These are phyloP conservation scores for Andricus quercusramuli DNA, from an alignment of 2,888 invertebrate genomes.

Conservation along the genomic window DNA sequence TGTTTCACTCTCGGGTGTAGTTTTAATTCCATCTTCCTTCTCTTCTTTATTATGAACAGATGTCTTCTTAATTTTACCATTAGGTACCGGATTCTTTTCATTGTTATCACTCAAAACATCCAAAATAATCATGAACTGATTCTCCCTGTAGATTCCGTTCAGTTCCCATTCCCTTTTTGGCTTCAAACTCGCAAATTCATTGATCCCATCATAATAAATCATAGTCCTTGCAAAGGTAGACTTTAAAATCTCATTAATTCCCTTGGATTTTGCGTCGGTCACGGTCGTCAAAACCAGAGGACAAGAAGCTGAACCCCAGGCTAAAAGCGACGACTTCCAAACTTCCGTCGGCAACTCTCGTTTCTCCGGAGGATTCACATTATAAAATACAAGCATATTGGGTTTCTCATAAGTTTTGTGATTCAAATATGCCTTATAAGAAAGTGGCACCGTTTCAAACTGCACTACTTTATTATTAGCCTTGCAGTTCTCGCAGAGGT, in stretches of 20 bases:
- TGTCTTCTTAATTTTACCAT: neutral
- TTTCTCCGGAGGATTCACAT: neutral
- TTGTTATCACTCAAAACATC: neutral
- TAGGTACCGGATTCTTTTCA: neutral
- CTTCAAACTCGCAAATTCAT: slow-evolving; percentile 7
- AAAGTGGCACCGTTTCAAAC: neutral
- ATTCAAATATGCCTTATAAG: neutral
- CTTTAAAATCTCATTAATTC: neutral
- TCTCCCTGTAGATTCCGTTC: neutral
- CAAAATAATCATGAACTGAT: neutral
- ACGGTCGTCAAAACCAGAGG: neutral
- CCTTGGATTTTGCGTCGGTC: neutral
- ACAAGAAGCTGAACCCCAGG: neutral
- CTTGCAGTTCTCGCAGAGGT: neutral
- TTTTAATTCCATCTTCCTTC: neutral
- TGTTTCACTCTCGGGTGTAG: neutral
- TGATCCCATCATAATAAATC: neutral
- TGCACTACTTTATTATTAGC: neutral
- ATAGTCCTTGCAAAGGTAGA: neutral
- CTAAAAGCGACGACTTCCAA: neutral
- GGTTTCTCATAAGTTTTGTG: neutral
- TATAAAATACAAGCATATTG: neutral
- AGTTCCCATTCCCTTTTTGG: neutral
- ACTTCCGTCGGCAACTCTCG: neutral
- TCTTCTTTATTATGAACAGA: no score